Percentiles rank a stretch among this genome's conserved stretches.
phyloP scores from a whole-genome alignment of 23 tunicate genomes.

The Aplidium turbinatum region DNA sequence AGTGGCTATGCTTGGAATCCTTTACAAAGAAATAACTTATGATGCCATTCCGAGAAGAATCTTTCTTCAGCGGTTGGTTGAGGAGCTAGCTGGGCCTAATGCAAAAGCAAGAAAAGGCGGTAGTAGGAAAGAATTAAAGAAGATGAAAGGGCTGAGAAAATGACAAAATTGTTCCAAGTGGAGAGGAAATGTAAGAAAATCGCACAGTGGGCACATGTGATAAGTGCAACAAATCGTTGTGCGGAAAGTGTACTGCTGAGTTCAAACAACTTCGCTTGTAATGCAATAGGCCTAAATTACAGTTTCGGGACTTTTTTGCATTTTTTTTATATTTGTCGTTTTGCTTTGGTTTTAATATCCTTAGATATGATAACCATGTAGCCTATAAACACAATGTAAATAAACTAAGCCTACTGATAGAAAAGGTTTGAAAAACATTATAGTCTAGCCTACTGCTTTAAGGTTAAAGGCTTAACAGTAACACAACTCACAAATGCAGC shows the following conservation, averaged over 20 bases:
- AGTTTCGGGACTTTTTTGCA: too few relatives aligned
- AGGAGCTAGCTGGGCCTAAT: slow-evolving; percentile 14
- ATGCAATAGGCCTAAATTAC: too few relatives aligned
- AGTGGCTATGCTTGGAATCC: slow-evolving; percentile 13
- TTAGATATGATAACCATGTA: too few relatives aligned
- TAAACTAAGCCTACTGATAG: too few relatives aligned
- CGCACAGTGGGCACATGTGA: slow-evolving; percentile 15
- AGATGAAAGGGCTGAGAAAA: slow-evolving; percentile 10
- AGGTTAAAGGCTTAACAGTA: too few relatives aligned
- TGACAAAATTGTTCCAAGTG: slow-evolving; percentile 23
- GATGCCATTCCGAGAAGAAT: neutral
- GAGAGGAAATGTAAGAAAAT: too few relatives aligned
- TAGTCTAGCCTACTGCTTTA: too few relatives aligned
- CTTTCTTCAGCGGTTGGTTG: slow-evolving; percentile 21
- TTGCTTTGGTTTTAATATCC: slow-evolving; percentile 2
- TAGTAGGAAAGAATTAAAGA: neutral
- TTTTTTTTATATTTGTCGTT: too few relatives aligned
- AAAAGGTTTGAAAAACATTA: too few relatives aligned
- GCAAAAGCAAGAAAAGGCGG: slow-evolving; percentile 12
- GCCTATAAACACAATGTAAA: too few relatives aligned
- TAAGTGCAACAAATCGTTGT: slow-evolving; percentile 15
- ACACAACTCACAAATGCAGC: too few relatives aligned
- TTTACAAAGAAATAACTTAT: slow-evolving; percentile 8
- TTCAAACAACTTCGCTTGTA: neutral
- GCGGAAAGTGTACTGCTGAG: slow-evolving; percentile 28